These are phyloP conservation scores for Acipenser ruthenus DNA, from an alignment of 2,797 vertebrate genomes.

Conservation along the genomic window DNA sequence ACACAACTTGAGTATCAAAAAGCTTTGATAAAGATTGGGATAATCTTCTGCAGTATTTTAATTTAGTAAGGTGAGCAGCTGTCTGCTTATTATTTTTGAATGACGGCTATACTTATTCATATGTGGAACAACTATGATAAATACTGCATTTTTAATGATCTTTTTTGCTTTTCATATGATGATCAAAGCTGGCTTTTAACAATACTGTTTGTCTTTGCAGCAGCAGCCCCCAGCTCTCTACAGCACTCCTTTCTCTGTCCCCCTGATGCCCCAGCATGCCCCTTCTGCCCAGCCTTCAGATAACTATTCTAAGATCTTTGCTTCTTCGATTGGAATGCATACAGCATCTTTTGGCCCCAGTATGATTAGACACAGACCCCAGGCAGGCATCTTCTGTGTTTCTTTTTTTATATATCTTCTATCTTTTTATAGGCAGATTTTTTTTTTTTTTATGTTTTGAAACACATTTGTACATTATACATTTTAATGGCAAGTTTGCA, in stretches of 20 bases:
- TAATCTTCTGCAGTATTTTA: background rate
- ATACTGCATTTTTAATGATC: background rate
- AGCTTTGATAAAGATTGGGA: no score
- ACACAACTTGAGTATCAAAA: no score
- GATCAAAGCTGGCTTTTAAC: constrained; percentile 1
- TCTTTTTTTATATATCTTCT: background rate
- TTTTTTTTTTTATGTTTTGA: no score
- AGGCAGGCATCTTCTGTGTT: constrained; percentile 13
- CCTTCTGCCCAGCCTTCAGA: constrained; percentile 12
- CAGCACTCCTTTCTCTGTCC: constrained; percentile 20
- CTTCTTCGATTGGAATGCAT: constrained; percentile 22
- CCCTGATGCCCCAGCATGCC: constrained; percentile 9
- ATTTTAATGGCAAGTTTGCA: background rate
- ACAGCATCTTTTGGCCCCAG: constrained; percentile 7
- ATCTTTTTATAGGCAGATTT: no score
- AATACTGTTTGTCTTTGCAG: constrained; percentile 1
- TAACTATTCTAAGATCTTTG: constrained; percentile 16
- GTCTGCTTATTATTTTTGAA: background rate
- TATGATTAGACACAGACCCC: background rate
- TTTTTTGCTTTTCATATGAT: background rate
- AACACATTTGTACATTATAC: background rate
- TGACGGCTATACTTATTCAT: background rate
- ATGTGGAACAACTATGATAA: background rate
- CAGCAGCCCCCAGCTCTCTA: constrained; percentile 10
- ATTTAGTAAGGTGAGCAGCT: background rate